Percentiles rank a stretch among this genome's conserved stretches.
Evolutionary conservation across 1,140 invertebrate species (phyloP).

Genomic region (Drosophila quadrilineata): DNA sequence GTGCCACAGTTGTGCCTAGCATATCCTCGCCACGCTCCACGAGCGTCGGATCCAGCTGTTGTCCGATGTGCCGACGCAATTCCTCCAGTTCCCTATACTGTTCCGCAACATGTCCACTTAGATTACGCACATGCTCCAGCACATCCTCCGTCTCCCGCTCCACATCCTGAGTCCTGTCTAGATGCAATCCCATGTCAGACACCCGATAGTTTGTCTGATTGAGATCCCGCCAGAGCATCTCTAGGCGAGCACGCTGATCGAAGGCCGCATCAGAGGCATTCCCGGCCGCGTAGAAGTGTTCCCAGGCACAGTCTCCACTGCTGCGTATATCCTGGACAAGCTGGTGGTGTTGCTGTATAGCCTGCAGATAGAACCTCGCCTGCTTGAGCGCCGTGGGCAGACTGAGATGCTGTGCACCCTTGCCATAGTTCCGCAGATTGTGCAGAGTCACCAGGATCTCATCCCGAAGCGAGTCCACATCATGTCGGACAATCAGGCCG

Average conservation of each 20-base stretch:
- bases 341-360: conserved; percentile 60
- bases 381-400: conserved; percentile 70
- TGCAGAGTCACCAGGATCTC: conserved; percentile 56
- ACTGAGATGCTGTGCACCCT: conserved; percentile 65
- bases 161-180: conserved; percentile 80
- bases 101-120: conserved; percentile 60
- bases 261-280: conserved; percentile 71
- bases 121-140: conserved; percentile 78
- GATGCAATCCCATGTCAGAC: conserved; percentile 63
- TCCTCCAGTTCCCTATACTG: conserved; percentile 53
- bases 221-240: conserved; percentile 70
- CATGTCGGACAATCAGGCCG: conserved; percentile 31
- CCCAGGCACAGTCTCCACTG: conserved; percentile 65
- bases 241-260: conserved; percentile 75
- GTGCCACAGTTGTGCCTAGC: conserved; percentile 23
- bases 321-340: conserved; percentile 55
- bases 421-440: conserved; percentile 62
- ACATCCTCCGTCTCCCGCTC: conserved; percentile 81
- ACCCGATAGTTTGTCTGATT: conserved; percentile 70
- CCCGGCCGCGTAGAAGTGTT: conserved; percentile 62
- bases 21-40: conserved; percentile 48
- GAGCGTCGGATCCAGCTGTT: conserved; percentile 53
- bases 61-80: conserved; percentile 26
- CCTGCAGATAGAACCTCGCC: conserved; percentile 67
- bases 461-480: conserved; percentile 31